Conservation (phyloP, 2,888 invertebrate genomes). For the Scaeva pyrastri region DNA sequence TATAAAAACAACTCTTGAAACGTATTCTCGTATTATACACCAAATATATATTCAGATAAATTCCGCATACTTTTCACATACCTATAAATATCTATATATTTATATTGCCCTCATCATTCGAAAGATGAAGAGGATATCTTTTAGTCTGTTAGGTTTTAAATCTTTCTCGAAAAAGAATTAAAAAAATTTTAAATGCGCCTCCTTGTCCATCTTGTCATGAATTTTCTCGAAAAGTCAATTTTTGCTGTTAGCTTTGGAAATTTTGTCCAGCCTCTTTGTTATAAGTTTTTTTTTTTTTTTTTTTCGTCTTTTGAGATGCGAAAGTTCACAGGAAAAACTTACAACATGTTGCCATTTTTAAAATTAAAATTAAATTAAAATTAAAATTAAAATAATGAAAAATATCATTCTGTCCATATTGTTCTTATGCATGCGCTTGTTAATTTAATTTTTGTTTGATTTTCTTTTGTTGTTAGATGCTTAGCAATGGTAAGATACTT, state of each 20-base stretch:
- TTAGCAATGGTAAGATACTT: not conserved
- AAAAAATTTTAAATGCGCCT: too few species aligned
- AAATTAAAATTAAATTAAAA: not conserved
- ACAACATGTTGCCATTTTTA: slow-evolving; percentile 23
- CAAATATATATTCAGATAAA: slow-evolving; percentile 36
- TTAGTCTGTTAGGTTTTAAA: too few species aligned
- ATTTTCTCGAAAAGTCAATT: too few species aligned
- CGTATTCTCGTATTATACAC: slow-evolving; percentile 17
- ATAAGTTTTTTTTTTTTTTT: not conserved
- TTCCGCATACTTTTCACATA: not conserved
- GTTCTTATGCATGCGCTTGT: not conserved
- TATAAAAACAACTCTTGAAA: slow-evolving; percentile 80
- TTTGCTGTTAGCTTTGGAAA: too few species aligned
- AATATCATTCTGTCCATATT: slow-evolving; percentile 10
- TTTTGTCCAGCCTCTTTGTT: too few species aligned
- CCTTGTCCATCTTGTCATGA: too few species aligned
- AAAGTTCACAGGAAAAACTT: not conserved
- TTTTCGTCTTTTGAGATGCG: not conserved
- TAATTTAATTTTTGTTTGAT: slow-evolving; percentile 4
- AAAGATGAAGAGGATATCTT: not conserved
- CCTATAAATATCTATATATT: too few species aligned
- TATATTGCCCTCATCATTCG: not conserved
- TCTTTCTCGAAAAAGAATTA: too few species aligned
- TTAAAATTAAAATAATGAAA: not conserved
- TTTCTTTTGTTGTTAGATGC: not conserved